phyloP scores from a whole-genome alignment of 2,888 invertebrate genomes.

The Cotesia congregata region DNA sequence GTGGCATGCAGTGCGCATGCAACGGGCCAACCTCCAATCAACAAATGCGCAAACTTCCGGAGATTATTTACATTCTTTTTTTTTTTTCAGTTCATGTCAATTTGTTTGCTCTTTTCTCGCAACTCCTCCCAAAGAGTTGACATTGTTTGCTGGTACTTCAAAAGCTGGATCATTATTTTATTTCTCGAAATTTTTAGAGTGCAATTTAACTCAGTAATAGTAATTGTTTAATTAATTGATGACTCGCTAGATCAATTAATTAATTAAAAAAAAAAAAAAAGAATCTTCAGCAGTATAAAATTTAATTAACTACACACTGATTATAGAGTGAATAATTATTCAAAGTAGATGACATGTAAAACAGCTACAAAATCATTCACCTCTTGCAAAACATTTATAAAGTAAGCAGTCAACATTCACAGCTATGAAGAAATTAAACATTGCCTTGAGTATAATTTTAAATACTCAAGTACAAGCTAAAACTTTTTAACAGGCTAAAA shows the following conservation, averaged over 20 bases:
- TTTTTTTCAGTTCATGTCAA: constrained; percentile 20
- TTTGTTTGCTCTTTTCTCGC: neutral
- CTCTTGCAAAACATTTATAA: neutral
- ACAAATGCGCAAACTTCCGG: constrained; percentile 55
- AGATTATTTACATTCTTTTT: constrained; percentile 23
- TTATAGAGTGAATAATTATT: neutral
- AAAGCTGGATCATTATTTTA: neutral
- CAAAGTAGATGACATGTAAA: neutral
- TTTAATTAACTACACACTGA: neutral
- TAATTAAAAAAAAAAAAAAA: neutral
- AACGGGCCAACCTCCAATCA: constrained; percentile 58
- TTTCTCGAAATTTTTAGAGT: neutral
- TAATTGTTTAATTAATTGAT: no score
- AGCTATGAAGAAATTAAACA: neutral
- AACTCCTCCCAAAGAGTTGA: neutral
- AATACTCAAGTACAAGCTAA: neutral
- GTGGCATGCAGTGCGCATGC: constrained; percentile 65
- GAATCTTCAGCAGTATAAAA: neutral
- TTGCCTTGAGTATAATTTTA: neutral
- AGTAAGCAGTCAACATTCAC: neutral
- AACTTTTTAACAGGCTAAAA: neutral
- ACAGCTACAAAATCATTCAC: neutral
- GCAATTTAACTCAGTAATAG: neutral
- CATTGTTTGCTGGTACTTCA: neutral
- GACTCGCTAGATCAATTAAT: neutral